phyloP scores from a whole-genome alignment of 2,888 invertebrate species.

The Drosophila lacicola region DNA sequence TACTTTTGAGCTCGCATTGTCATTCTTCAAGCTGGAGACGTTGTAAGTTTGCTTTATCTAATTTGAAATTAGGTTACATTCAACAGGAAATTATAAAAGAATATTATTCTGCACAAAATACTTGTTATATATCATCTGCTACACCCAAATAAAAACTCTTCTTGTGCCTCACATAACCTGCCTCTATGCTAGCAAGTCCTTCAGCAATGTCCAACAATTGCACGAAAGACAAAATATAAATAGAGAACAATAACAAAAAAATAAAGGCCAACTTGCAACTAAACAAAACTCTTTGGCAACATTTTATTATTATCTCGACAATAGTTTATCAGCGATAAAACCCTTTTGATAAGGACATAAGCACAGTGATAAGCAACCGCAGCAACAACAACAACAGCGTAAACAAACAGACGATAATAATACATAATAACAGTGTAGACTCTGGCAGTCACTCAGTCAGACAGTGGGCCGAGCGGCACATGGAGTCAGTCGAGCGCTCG shows the following conservation, averaged over 20 bases:
- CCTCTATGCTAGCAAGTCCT: conserved; percentile 5
- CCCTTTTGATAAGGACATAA: conserved; percentile 69
- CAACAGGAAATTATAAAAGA: too few species aligned
- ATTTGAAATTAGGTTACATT: too few species aligned
- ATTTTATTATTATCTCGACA: conserved; percentile 69
- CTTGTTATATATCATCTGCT: too few species aligned
- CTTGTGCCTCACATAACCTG: neutral
- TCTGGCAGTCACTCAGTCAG: conserved; percentile 40
- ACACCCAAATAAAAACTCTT: neutral
- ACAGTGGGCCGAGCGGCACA: conserved; percentile 16
- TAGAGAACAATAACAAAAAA: conserved; percentile 3
- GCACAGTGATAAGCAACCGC: conserved; percentile 68
- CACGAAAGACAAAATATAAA: conserved; percentile 25
- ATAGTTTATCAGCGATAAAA: conserved; percentile 78
- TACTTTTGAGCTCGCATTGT: too few species aligned
- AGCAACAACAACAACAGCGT: conserved; percentile 33
- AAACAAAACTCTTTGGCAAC: conserved; percentile 51
- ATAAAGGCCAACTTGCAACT: conserved; percentile 35
- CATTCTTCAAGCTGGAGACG: too few species aligned
- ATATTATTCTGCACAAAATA: too few species aligned
- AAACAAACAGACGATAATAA: conserved; percentile 78
- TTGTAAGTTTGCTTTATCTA: too few species aligned
- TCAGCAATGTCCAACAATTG: conserved; percentile 10
- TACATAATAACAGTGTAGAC: conserved; percentile 68
- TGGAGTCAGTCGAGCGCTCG: conserved; percentile 52